Evolutionary conservation across 2,797 vertebrate species (phyloP).

Genomic region (Syndactyla subalaris): DNA sequence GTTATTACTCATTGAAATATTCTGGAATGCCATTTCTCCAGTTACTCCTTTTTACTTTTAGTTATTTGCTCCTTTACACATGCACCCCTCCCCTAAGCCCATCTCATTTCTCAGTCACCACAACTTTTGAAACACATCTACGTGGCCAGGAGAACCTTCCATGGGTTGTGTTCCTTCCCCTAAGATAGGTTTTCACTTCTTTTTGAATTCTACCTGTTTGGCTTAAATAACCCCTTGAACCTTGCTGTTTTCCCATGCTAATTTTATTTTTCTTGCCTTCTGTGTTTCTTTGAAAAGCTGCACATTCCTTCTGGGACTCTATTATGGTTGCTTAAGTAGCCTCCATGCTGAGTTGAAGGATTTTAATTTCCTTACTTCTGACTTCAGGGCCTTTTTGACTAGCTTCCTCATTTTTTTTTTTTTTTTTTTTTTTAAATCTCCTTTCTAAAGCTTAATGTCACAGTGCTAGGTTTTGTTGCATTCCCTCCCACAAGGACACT

Average conservation of each 20-base stretch:
- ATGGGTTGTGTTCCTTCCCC: neutral
- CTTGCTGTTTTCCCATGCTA: constrained; percentile 62
- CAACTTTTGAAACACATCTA: neutral
- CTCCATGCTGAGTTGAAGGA: constrained; percentile 71
- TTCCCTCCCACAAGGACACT: constrained; percentile 61
- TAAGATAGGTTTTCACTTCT: constrained; percentile 4
- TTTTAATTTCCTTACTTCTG: constrained; percentile 74
- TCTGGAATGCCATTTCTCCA: neutral
- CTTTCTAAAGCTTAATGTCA: constrained; percentile 64
- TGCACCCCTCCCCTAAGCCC: neutral
- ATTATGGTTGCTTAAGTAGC: constrained; percentile 72
- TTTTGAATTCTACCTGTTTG: constrained; percentile 46
- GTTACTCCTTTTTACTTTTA: neutral
- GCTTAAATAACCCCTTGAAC: constrained; percentile 61
- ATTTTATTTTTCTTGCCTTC: constrained; percentile 64
- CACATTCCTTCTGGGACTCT: constrained; percentile 67
- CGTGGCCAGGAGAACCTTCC: neutral
- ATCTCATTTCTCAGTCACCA: neutral
- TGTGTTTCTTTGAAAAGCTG: constrained; percentile 47
- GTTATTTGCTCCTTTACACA: neutral
- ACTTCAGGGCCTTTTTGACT: constrained; percentile 68
- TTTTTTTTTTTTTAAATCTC: constrained; percentile 14
- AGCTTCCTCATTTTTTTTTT: constrained; percentile 35
- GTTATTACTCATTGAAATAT: neutral
- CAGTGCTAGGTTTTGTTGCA: constrained; percentile 61